These are phyloP conservation scores for Erpornis zantholeuca DNA, from an alignment of 2,113 vertebrate species.

Conservation along the genomic window DNA sequence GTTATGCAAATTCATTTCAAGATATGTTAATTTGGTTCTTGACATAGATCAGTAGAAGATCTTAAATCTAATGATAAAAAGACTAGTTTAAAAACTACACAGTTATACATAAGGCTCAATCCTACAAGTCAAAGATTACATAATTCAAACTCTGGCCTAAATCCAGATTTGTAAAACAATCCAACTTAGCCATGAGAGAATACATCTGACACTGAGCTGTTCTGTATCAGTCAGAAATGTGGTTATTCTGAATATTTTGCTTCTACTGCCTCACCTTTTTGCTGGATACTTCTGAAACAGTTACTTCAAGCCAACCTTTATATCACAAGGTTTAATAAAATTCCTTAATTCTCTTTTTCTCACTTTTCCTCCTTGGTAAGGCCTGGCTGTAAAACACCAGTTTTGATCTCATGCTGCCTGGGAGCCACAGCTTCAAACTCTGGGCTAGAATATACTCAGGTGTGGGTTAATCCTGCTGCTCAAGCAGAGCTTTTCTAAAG, in stretches of 20 bases:
- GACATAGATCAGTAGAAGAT: not conserved
- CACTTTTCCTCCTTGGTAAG: not conserved
- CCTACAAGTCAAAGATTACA: not conserved
- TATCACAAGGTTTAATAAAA: not conserved
- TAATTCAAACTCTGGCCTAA: not conserved
- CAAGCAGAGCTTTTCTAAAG: not conserved
- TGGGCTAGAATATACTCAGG: not conserved
- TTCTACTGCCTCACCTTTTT: not conserved
- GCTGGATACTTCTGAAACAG: not conserved
- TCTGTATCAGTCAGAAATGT: not conserved
- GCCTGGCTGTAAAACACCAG: not conserved
- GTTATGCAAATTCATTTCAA: constrained; percentile 46
- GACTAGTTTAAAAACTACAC: not conserved
- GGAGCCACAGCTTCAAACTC: not conserved
- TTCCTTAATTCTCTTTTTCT: not conserved
- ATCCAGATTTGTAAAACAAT: not conserved
- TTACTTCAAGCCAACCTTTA: not conserved
- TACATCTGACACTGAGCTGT: not conserved
- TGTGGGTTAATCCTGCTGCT: not conserved
- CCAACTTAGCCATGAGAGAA: not conserved
- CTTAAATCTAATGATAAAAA: not conserved
- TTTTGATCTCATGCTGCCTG: not conserved
- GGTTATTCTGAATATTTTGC: not conserved
- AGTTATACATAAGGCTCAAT: not conserved
- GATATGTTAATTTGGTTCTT: constrained; percentile 8